Evolutionary conservation across 2,113 vertebrate genomes (phyloP).

Genomic region (Lonchura striata): DNA sequence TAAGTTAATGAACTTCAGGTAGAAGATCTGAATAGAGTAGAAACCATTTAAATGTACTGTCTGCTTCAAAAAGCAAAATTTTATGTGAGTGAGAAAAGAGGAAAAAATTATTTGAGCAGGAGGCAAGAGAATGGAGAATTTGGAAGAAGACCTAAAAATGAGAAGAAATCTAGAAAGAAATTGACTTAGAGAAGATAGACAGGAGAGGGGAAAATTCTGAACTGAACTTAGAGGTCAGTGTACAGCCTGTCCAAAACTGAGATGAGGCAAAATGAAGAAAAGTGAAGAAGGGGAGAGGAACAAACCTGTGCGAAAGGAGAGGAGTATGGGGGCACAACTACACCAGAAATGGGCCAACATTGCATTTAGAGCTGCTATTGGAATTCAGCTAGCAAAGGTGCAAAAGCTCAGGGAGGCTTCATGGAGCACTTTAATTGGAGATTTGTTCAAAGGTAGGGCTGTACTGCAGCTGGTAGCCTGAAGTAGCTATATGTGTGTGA

Average conservation of each 20-base stretch:
- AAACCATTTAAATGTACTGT: neutral
- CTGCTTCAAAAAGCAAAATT: neutral
- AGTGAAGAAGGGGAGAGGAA: neutral
- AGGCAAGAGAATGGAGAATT: neutral
- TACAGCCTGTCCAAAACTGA: neutral
- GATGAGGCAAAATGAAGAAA: neutral
- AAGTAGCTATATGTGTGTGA: neutral
- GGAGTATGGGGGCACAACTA: neutral
- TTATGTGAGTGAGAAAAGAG: neutral
- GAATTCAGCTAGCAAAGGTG: neutral
- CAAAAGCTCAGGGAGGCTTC: neutral
- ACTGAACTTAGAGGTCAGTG: neutral
- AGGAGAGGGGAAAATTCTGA: neutral
- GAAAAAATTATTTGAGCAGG: neutral
- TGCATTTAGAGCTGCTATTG: neutral
- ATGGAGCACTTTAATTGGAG: neutral
- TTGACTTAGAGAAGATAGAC: neutral
- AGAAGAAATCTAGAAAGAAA: neutral
- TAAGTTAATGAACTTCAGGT: conserved; percentile 48
- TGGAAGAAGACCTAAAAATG: neutral
- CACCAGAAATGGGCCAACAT: neutral
- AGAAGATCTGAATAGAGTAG: neutral
- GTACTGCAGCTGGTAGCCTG: neutral
- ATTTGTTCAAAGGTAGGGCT: neutral
- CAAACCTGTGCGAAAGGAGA: neutral